These are phyloP conservation scores for Xiphorhynchus erythropygius DNA, from an alignment of 2,797 vertebrate genomes.

Conservation along the genomic window DNA sequence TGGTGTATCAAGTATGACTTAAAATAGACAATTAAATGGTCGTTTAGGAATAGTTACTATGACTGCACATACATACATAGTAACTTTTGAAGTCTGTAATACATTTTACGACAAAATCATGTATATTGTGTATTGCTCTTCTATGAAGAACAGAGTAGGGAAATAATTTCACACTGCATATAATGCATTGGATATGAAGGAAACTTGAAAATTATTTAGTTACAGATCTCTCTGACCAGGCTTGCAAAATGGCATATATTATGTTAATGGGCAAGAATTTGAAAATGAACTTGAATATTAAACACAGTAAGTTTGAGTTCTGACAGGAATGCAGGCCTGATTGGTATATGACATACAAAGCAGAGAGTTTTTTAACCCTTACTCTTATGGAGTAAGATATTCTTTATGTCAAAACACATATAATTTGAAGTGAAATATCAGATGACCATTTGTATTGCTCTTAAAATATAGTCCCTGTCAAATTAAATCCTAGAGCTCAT, in stretches of 20 bases:
- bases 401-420: neutral
- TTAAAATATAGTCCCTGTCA: neutral
- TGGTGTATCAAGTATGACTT: conserved; percentile 17
- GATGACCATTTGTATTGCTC: neutral
- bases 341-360: conserved; percentile 46
- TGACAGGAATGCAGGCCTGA: conserved; percentile 67
- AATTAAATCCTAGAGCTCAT: neutral
- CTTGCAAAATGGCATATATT: conserved; percentile 81
- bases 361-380: conserved; percentile 64
- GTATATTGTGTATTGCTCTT: conserved; percentile 56
- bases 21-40: conserved; percentile 66
- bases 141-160: conserved; percentile 63
- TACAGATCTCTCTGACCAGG: conserved; percentile 80
- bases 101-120: conserved; percentile 51
- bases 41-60: conserved; percentile 58
- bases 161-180: conserved; percentile 84
- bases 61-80: neutral
- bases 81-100: conserved; percentile 56
- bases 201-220: conserved; percentile 85
- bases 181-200: conserved; percentile 79
- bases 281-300: conserved; percentile 83
- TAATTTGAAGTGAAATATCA: neutral
- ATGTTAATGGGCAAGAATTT: conserved; percentile 79
- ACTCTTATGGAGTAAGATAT: neutral
- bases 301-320: conserved; percentile 73